Evolutionary conservation across 2,888 invertebrate genomes (phyloP).

Genomic region (Phaedon cochleariae): DNA sequence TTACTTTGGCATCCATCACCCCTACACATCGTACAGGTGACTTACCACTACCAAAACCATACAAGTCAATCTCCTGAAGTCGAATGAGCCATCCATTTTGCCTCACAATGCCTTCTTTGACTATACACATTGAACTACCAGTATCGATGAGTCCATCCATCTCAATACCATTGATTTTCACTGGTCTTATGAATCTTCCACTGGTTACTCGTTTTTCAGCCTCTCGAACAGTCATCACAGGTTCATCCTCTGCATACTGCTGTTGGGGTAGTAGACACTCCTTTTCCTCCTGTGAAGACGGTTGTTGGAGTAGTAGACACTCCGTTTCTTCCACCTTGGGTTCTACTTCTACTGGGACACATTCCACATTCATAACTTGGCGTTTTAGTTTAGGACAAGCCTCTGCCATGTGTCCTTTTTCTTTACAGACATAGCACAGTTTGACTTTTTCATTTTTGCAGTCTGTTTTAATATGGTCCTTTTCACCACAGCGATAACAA

Average conservation of each 20-base stretch:
- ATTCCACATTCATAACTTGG: background rate
- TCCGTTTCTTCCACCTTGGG: background rate
- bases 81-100: background rate
- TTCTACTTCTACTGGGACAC: background rate
- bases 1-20: background rate
- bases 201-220: background rate
- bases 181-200: background rate
- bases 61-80: slow-evolving; percentile 6
- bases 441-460: background rate
- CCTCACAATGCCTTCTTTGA: background rate
- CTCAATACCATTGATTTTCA: background rate
- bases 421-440: background rate
- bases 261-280: too few species aligned
- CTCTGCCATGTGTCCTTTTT: background rate
- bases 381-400: background rate
- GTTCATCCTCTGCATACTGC: background rate
- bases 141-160: slow-evolving; percentile 1
- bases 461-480: background rate
- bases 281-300: background rate
- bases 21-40: background rate
- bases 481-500: background rate
- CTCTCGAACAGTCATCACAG: background rate
- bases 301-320: background rate
- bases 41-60: slow-evolving; percentile 3
- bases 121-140: background rate